Base-by-base conservation (phyloP, 2,888 invertebrate species). In the Papilio protenor region DNA sequence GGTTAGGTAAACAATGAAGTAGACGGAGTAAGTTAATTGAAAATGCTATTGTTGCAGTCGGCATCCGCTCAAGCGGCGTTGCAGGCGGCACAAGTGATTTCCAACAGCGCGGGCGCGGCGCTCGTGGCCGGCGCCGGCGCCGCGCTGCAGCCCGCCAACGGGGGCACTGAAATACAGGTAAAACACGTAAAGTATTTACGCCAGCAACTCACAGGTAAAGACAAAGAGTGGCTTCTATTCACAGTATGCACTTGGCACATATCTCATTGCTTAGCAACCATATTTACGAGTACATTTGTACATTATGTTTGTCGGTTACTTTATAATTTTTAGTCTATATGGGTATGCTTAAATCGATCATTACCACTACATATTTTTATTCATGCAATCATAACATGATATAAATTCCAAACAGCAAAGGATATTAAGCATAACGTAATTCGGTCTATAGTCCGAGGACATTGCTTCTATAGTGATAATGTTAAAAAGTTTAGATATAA, bases 61-160 rank as follows among this genome's bases (percentile, higher is more conserved):
- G 96, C 97, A 85, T 96, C 97, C 85, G 97, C 98, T 87, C 97
- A 97, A 91, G 98, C 97, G 80, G 98, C 98, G 83, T 95, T 98
- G 76, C 97, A 98, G 89, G 97, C 97, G 64, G 97, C 97, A 81
- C 97, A 98, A 90, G 98, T 97, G 80, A 96, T 97, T 86, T 96
- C 96, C 83, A 96, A 95, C 88, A 95, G 94, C 82, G 95, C 95
- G 64, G 96, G 96, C 80, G 95, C 95, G 27, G 93, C 95, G n/a
- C 95, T 96, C 70, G 96, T 96, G n/a, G 96, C 96, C 18, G 94
- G 96, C 84, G 95, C 96, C 12, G 95, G 96, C 77, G 95, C 96
- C 21, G 96, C 96, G 71, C 89, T 96, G 79, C 96, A 96, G 82
- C 96, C 96, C 49, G 95, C 94, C 1, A 95, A 94, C 74, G 93